phyloP scores from a whole-genome alignment of 2,113 vertebrate genomes.

The Solea senegalensis region DNA sequence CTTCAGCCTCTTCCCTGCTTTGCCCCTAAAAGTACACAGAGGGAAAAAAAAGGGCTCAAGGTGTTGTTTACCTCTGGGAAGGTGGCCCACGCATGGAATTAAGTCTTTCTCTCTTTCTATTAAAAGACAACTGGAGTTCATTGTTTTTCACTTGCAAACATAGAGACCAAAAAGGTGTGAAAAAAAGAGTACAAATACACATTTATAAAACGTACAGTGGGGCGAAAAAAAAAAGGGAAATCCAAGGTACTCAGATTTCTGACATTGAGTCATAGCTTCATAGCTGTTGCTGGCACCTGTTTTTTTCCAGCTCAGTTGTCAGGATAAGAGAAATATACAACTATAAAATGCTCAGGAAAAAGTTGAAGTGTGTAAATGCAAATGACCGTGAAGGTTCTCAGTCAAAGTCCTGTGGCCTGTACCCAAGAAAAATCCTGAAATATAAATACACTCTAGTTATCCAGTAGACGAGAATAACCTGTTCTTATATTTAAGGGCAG shows the following conservation, averaged over 20 bases:
- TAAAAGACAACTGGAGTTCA: slow-evolving; percentile 26
- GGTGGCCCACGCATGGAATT: slow-evolving; percentile 10
- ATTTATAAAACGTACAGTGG: background rate
- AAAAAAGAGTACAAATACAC: slow-evolving; percentile 20
- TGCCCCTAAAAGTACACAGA: slow-evolving; percentile 29
- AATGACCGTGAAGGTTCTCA: too few species aligned
- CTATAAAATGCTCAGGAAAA: background rate
- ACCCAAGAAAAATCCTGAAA: too few species aligned
- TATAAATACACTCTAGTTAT: too few species aligned
- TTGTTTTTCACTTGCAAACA: slow-evolving; percentile 39
- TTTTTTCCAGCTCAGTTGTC: background rate
- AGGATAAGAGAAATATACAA: background rate
- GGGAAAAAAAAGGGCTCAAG: slow-evolving; percentile 15
- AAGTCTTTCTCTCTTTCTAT: slow-evolving; percentile 10
- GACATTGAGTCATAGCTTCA: background rate
- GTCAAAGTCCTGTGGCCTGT: background rate
- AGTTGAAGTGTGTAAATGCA: too few species aligned
- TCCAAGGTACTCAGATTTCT: slow-evolving; percentile 23
- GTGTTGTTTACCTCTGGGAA: slow-evolving; percentile 44
- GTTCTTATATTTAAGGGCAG: too few species aligned
- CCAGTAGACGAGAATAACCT: too few species aligned
- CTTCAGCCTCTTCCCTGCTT: slow-evolving; percentile 7
- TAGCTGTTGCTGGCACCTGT: slow-evolving; percentile 5
- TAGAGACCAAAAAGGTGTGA: slow-evolving; percentile 2
- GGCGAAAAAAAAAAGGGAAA: slow-evolving; percentile 29